Conservation (phyloP, 2,797 vertebrate species). For the Xenops minutus region DNA sequence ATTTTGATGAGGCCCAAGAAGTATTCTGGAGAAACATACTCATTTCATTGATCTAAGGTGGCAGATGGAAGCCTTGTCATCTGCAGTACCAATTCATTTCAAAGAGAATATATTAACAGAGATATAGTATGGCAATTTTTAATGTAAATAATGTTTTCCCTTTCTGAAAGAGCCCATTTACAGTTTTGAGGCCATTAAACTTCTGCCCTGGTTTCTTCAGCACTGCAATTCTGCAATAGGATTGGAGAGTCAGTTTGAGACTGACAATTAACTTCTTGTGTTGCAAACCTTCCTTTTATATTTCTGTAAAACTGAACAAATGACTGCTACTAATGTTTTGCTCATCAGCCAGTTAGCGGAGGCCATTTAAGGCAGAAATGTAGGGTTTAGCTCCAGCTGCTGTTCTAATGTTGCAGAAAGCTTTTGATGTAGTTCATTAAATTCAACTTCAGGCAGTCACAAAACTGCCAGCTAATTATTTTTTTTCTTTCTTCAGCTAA, state of each 20-base stretch:
- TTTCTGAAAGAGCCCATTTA: not conserved
- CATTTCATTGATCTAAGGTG: not conserved
- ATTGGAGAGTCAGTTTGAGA: slow-evolving; percentile 7
- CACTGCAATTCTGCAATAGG: not conserved
- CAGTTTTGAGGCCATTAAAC: not conserved
- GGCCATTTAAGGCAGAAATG: slow-evolving; percentile 25
- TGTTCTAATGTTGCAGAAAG: slow-evolving; percentile 66
- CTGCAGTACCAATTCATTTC: not conserved
- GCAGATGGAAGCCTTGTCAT: not conserved
- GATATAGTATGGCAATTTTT: not conserved
- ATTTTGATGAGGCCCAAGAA: not conserved
- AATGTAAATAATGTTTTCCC: not conserved
- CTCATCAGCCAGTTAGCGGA: slow-evolving; percentile 48
- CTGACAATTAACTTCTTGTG: not conserved
- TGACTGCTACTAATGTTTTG: slow-evolving; percentile 21
- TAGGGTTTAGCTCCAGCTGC: slow-evolving; percentile 36
- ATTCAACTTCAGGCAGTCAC: slow-evolving; percentile 61
- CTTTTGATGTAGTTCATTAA: slow-evolving; percentile 64
- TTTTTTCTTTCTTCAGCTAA: not conserved
- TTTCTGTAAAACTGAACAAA: slow-evolving; percentile 37
- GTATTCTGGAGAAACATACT: not conserved
- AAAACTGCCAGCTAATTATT: slow-evolving; percentile 40
- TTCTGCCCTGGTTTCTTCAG: not conserved
- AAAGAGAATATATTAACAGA: not conserved
- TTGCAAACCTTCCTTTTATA: not conserved